These are phyloP conservation scores for Sclerurus mexicanus DNA, from an alignment of 2,113 vertebrate genomes.

Conservation along the genomic window DNA sequence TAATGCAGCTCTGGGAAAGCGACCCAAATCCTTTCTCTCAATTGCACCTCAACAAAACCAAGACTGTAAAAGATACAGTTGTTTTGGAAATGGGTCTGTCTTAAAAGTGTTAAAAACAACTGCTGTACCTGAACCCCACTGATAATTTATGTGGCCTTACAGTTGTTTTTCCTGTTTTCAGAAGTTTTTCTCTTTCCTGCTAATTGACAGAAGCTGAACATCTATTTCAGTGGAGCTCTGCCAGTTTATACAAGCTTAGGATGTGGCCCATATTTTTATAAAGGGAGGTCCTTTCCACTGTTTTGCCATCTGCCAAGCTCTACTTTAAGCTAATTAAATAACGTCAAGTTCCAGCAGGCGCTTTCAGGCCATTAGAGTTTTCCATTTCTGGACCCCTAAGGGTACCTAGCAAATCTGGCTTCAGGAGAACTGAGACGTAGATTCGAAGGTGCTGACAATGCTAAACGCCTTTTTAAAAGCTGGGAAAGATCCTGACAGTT, in stretches of 20 bases:
- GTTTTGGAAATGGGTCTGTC: not conserved
- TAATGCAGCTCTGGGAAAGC: not conserved
- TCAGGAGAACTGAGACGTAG: not conserved
- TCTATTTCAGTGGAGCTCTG: conserved; percentile 8
- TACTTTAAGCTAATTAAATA: conserved; percentile 22
- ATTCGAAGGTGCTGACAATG: not conserved
- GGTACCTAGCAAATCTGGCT: not conserved
- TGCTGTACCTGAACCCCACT: not conserved
- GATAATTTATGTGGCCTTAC: not conserved
- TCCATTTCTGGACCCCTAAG: not conserved
- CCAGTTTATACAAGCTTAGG: conserved; percentile 48
- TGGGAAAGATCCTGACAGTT: not conserved
- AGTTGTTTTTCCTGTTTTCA: not conserved
- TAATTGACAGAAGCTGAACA: not conserved
- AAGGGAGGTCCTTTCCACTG: conserved; percentile 48
- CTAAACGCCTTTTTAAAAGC: not conserved
- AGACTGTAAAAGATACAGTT: not conserved
- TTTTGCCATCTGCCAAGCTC: conserved; percentile 43
- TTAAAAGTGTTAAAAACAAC: not conserved
- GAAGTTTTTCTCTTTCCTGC: not conserved
- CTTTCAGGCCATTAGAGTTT: conserved; percentile 10
- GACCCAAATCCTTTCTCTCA: not conserved
- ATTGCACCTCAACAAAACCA: not conserved
- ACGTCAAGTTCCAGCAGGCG: not conserved
- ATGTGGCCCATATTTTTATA: conserved; percentile 47